Conservation (phyloP, 2,113 vertebrate species). For the Bos javanicus region DNA sequence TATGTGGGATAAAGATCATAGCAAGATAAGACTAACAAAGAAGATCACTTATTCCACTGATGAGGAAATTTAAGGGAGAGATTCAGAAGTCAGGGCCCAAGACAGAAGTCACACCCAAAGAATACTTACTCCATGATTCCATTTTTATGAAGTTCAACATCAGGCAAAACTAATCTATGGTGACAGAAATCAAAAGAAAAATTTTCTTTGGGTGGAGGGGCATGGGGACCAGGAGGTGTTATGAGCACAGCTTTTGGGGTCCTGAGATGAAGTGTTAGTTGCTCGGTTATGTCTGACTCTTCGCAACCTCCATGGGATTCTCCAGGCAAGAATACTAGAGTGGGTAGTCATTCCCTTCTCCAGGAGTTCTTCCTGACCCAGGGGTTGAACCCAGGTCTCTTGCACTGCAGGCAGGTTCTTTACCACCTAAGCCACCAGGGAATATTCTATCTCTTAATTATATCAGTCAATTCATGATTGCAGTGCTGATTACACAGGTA, state of each 20-base stretch:
- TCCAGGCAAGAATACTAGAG: background rate
- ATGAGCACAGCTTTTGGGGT: background rate
- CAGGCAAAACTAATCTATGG: background rate
- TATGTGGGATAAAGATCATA: background rate
- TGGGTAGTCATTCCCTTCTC: background rate
- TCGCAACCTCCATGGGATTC: background rate
- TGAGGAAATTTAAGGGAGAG: background rate
- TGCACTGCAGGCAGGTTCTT: background rate
- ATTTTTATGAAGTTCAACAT: background rate
- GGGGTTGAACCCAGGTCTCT: background rate
- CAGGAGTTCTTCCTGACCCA: background rate
- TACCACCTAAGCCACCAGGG: background rate
- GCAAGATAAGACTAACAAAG: background rate
- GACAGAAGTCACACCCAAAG: background rate
- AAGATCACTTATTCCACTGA: background rate
- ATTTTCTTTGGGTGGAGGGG: background rate
- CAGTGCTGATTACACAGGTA: background rate
- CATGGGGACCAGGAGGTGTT: accelerated
- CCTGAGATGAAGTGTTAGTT: background rate
- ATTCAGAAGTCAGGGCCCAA: background rate
- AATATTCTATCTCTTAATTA: background rate
- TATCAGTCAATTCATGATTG: no score
- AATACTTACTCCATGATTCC: background rate
- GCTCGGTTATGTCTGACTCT: background rate
- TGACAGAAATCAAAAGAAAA: background rate